These are phyloP conservation scores for Poecilobothrus nobilitatus DNA, from an alignment of 2,888 invertebrate species.

Conservation along the genomic window DNA sequence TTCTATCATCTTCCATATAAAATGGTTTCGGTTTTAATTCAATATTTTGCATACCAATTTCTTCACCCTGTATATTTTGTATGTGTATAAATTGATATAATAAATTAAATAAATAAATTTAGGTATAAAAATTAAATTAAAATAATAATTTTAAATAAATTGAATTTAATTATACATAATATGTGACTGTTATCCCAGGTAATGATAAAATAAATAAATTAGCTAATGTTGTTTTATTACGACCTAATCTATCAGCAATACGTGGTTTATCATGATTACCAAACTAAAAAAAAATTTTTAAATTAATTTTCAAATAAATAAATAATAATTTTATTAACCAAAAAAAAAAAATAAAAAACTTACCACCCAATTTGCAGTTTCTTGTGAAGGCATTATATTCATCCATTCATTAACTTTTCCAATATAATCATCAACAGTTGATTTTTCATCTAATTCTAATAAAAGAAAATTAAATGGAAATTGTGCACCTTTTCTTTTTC, in stretches of 20 bases:
- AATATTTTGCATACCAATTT: constrained; percentile 54
- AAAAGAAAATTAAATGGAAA: constrained; percentile 55
- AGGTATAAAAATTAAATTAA: no score
- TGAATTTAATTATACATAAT: no score
- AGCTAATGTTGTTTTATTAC: constrained; percentile 55
- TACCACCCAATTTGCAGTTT: constrained; percentile 56
- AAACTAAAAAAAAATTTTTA: constrained; percentile 42
- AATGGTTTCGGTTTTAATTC: constrained; percentile 48
- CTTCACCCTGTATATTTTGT: constrained; percentile 55
- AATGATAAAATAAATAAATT: constrained; percentile 62
- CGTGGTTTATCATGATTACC: constrained; percentile 61
- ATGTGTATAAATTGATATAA: neutral
- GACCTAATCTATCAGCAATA: constrained; percentile 54
- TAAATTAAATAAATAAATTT: neutral
- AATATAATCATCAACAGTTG: constrained; percentile 46
- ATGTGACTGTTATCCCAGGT: constrained; percentile 70
- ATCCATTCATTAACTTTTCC: constrained; percentile 48
- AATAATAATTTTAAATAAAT: constrained; percentile 9
- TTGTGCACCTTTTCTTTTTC: constrained; percentile 42
- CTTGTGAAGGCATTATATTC: constrained; percentile 46
- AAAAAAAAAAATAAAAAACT: constrained; percentile 26
- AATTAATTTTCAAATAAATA: neutral
- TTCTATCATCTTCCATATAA: constrained; percentile 48
- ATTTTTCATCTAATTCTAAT: constrained; percentile 44
- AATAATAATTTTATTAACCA: neutral